Evolutionary conservation across 2,113 vertebrate genomes (phyloP).

Genomic region (Protobothrops flavoviridis): DNA sequence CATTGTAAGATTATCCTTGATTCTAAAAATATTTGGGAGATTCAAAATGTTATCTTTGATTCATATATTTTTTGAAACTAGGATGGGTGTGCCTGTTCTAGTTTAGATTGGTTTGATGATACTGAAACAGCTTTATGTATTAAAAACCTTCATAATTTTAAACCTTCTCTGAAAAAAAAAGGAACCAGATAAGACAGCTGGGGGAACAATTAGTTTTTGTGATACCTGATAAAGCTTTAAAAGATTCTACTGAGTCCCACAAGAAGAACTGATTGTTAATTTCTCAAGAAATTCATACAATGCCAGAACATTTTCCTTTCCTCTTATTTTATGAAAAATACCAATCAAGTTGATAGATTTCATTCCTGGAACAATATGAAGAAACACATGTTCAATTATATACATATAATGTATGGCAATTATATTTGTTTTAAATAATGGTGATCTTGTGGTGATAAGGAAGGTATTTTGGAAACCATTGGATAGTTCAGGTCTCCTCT

Average conservation of each 20-base stretch:
- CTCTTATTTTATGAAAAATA: not conserved
- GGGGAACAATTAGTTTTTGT: not conserved
- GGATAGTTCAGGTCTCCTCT: not conserved
- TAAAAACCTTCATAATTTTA: not conserved
- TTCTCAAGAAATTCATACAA: not conserved
- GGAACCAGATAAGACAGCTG: not conserved
- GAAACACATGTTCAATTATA: not conserved
- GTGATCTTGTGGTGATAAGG: not conserved
- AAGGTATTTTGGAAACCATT: not conserved
- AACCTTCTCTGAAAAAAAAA: not conserved
- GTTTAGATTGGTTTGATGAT: not conserved
- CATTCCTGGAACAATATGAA: not conserved
- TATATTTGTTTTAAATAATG: not conserved
- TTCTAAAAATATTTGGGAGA: not conserved
- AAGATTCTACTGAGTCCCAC: not conserved
- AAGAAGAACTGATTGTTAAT: not conserved
- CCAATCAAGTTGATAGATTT: not conserved
- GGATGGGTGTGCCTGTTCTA: not conserved
- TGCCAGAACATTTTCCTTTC: not conserved
- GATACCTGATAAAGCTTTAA: not conserved
- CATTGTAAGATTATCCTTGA: not conserved
- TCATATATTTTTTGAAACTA: not conserved
- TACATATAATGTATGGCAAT: too few relatives aligned
- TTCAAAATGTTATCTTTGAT: not conserved
- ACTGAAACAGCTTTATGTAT: not conserved